These are phyloP conservation scores for Eupsittula cactorum DNA, from an alignment of 2,113 vertebrate species.

Conservation along the genomic window DNA sequence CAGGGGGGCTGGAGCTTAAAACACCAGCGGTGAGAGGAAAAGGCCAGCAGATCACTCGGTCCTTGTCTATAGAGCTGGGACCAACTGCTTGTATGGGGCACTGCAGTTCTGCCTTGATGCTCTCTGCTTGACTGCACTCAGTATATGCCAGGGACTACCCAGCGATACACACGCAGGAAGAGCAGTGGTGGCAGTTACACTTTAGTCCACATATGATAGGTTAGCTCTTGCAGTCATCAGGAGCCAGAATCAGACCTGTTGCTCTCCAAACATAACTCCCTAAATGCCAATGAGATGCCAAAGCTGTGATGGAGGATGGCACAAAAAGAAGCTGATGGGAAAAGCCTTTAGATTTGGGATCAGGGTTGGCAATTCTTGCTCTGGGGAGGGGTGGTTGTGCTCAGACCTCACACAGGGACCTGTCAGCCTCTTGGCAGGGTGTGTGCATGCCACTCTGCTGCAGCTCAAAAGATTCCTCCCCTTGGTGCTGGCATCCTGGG, in stretches of 20 bases:
- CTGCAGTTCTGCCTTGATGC: background rate
- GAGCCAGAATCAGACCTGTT: background rate
- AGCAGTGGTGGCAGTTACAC: background rate
- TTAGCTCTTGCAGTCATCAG: no score
- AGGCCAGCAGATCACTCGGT: background rate
- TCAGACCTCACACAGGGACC: background rate
- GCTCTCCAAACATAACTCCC: background rate
- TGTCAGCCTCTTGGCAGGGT: background rate
- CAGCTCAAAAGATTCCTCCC: constrained; percentile 17
- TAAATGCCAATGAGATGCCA: background rate
- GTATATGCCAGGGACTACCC: background rate
- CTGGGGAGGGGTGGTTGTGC: background rate
- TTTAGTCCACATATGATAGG: background rate
- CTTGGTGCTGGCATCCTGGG: background rate
- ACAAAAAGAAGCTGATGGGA: background rate
- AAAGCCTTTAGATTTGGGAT: background rate
- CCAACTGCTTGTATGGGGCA: background rate
- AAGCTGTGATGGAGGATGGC: background rate
- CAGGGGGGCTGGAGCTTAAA: background rate
- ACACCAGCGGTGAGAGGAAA: background rate
- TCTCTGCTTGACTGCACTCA: no score
- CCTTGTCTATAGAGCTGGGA: background rate
- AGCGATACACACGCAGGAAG: background rate
- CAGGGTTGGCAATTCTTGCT: background rate
- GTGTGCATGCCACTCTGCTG: background rate